Evolutionary conservation across 2,888 invertebrate genomes (phyloP), one percentile per base, ranked within the genome.

Genomic region (Spodoptera littoralis): DNA sequence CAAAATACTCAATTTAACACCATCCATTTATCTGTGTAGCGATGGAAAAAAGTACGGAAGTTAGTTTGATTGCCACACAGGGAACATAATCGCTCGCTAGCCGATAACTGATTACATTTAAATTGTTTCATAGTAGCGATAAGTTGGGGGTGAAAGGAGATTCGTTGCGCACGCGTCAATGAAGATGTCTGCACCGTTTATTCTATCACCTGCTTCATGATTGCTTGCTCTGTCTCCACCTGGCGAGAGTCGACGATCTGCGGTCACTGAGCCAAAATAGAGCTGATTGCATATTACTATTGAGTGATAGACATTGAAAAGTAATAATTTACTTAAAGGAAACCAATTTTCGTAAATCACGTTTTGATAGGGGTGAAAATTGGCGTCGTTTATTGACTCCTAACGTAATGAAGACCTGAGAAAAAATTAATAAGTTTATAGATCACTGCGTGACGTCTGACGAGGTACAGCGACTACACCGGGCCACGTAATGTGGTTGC

Each of bases 121-220:
- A 84, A 86, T 87, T 82, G 79, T 78, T 82, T 76, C 81, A 81
- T 79, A 85, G 78, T 80, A 65, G 66, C 77, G 65, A 67, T 85
- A 86, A 86, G 84, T 80, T 80, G 75, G 86, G 88, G 87, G 79
- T 79, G 81, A 87, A 85, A 82, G 77, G 80, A 79, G 79, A 92
- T 92, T 90, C 78, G 92, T 80, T 86, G 87, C 91, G 92, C 92
- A 90, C 92, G 92, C 87, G 90, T 81, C 88, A 80, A 90, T 89
- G 85, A 85, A 91, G 92, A 85, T 86, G 85, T 91, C 87, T 73
- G 75, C 71, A 72, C 64, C 77, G 70, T 84, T 79, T 76, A 78
- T 62, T 73, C 79, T 75, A 86, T 84, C 93, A 92, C 91, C 93
- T 93, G 93, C 88, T 74, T 58, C 57, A 74, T 73, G 73, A 78